phyloP scores from a whole-genome alignment of 2,797 vertebrate species.

The Crocidura indochinensis region DNA sequence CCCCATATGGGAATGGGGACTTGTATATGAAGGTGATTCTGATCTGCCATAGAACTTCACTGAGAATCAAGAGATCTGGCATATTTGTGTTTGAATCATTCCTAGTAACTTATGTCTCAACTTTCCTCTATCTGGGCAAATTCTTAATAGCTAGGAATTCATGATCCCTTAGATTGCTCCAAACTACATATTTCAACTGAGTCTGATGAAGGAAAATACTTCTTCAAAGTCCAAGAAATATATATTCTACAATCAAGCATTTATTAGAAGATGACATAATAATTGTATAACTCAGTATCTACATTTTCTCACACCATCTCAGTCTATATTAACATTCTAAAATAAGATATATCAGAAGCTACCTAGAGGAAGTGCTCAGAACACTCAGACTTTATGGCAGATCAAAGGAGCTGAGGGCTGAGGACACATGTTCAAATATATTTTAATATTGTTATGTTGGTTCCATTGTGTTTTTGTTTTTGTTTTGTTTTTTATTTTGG shows the following conservation, averaged over 20 bases:
- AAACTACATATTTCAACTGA: constrained; percentile 28
- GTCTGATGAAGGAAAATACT: constrained; percentile 15
- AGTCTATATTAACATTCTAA: constrained; percentile 49
- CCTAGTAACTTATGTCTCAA: neutral
- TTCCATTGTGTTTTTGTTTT: neutral
- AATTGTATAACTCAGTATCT: constrained; percentile 42
- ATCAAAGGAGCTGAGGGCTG: neutral
- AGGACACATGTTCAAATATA: neutral
- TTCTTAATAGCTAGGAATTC: constrained; percentile 20
- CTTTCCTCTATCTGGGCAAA: constrained; percentile 37
- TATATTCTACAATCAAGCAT: neutral
- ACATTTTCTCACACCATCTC: constrained; percentile 24
- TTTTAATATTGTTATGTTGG: neutral
- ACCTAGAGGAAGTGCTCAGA: neutral
- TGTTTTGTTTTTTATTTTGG: no score
- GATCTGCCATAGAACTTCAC: neutral
- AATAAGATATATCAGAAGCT: constrained; percentile 60
- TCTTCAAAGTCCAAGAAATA: constrained; percentile 32
- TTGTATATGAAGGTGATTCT: neutral
- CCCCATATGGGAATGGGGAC: neutral
- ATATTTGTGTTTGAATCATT: neutral
- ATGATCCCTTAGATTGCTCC: neutral
- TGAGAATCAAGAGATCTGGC: neutral
- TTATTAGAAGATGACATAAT: constrained; percentile 29
- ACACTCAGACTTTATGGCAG: neutral